Conservation (phyloP, 2,797 vertebrate species). For the Peromyscus melanophrys region DNA sequence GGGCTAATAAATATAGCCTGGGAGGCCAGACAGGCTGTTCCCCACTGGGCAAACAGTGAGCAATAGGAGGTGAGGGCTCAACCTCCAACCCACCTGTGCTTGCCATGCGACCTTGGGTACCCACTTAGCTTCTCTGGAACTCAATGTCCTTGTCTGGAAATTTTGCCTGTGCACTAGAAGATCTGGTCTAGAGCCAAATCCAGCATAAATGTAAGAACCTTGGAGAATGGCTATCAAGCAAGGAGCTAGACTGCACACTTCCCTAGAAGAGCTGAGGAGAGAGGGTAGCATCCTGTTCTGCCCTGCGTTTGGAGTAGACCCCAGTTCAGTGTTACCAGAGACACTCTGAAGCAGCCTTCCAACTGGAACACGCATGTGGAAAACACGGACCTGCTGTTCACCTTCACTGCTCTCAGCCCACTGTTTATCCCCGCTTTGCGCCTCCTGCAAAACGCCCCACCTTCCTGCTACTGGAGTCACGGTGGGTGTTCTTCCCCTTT, state of each 20-base stretch:
- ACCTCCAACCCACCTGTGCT: background rate
- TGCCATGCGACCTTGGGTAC: background rate
- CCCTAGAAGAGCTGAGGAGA: background rate
- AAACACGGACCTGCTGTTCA: background rate
- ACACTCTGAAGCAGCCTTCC: background rate
- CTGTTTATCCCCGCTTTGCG: background rate
- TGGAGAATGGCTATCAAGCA: constrained; percentile 17
- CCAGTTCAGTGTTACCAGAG: background rate
- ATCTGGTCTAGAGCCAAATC: constrained; percentile 45
- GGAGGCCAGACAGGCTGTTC: background rate
- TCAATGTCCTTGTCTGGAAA: constrained; percentile 45
- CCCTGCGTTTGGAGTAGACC: background rate
- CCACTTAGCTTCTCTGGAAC: constrained; percentile 25
- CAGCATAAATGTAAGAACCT: constrained; percentile 29
- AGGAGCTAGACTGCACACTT: background rate
- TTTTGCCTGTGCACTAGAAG: background rate
- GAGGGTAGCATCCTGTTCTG: background rate
- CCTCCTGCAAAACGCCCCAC: background rate
- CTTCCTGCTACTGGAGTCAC: background rate
- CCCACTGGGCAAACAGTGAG: background rate
- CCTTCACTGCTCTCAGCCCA: background rate
- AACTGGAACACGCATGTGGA: background rate
- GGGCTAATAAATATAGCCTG: background rate
- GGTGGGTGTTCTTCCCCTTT: background rate
- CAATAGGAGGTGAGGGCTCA: background rate